These are phyloP conservation scores for Lysandra bellargus DNA, from an alignment of 2,888 invertebrate species.

Conservation along the genomic window DNA sequence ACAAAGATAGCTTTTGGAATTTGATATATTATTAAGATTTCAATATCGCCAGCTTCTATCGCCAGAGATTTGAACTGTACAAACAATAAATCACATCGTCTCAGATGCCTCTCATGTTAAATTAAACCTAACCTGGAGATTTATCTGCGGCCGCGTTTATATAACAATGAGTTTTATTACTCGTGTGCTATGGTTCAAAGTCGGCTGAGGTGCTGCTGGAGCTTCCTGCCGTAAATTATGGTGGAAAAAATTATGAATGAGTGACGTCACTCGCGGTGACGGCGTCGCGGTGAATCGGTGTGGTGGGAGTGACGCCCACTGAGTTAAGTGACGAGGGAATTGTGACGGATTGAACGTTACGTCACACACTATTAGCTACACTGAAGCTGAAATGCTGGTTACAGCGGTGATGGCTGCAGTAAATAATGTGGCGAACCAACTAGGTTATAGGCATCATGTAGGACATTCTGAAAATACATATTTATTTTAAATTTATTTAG, in stretches of 20 bases:
- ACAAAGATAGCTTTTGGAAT: not conserved
- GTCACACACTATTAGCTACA: not conserved
- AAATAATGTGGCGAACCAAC: no score
- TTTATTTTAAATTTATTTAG: no score
- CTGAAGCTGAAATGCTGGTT: not conserved
- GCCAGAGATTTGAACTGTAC: not conserved
- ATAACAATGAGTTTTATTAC: not conserved
- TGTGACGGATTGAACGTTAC: not conserved
- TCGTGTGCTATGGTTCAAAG: not conserved
- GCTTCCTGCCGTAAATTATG: constrained; percentile 37
- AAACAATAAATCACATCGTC: constrained; percentile 22
- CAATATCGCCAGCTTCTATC: not conserved
- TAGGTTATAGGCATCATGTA: no score
- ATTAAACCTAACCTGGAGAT: constrained; percentile 30
- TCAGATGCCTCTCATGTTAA: constrained; percentile 7
- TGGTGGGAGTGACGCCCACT: not conserved
- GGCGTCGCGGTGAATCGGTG: constrained; percentile 20
- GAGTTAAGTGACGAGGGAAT: not conserved
- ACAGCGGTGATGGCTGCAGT: not conserved
- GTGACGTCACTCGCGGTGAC: constrained; percentile 37
- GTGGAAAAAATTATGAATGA: constrained; percentile 41
- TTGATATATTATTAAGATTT: constrained; percentile 18
- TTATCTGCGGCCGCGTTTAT: not conserved
- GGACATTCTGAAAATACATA: no score
- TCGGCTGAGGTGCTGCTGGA: constrained; percentile 16